Percentiles rank a stretch among this genome's conserved stretches.
phyloP scores from a whole-genome alignment of 2,888 invertebrate genomes.

The Drosophila maculinotata region DNA sequence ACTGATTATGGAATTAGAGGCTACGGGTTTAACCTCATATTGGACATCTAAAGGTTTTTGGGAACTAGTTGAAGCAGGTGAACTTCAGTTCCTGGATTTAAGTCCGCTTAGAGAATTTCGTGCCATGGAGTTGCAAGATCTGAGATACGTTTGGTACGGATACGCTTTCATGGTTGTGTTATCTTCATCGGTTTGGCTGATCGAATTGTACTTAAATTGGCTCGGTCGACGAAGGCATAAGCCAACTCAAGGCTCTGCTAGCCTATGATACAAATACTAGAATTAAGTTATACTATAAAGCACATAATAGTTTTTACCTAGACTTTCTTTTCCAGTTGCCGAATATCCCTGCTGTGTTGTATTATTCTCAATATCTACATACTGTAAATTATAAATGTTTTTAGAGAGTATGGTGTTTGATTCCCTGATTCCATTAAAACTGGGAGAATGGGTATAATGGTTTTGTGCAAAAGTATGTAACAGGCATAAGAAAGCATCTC shows the following conservation, averaged over 20 bases:
- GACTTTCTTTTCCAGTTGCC: too few relatives aligned
- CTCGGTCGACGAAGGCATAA: not conserved
- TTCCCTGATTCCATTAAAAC: too few relatives aligned
- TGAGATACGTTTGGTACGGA: slow-evolving; percentile 75
- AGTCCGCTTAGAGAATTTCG: slow-evolving; percentile 57
- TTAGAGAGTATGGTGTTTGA: too few relatives aligned
- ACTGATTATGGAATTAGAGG: slow-evolving; percentile 66
- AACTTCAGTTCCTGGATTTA: slow-evolving; percentile 61
- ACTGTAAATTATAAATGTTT: too few relatives aligned
- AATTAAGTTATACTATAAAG: too few relatives aligned
- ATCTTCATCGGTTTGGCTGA: slow-evolving; percentile 51
- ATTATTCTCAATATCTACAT: too few relatives aligned
- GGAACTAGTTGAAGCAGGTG: slow-evolving; percentile 70
- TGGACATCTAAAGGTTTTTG: slow-evolving; percentile 67
- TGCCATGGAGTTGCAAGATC: slow-evolving; percentile 72
- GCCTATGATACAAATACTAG: not conserved
- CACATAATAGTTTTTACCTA: too few relatives aligned
- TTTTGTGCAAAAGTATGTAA: too few relatives aligned
- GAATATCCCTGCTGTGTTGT: too few relatives aligned
- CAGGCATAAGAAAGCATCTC: too few relatives aligned
- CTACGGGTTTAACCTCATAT: slow-evolving; percentile 57
- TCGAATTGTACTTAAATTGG: slow-evolving; percentile 44
- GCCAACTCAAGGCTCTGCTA: not conserved
- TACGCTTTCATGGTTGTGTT: slow-evolving; percentile 58
- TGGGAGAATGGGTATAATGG: too few relatives aligned